A percentile compares a stretch with the other conserved stretches of the same genome.
Conservation (phyloP, 37 sponge, comb jelly and placozoan species). For the Ephydatia muelleri region DNA sequence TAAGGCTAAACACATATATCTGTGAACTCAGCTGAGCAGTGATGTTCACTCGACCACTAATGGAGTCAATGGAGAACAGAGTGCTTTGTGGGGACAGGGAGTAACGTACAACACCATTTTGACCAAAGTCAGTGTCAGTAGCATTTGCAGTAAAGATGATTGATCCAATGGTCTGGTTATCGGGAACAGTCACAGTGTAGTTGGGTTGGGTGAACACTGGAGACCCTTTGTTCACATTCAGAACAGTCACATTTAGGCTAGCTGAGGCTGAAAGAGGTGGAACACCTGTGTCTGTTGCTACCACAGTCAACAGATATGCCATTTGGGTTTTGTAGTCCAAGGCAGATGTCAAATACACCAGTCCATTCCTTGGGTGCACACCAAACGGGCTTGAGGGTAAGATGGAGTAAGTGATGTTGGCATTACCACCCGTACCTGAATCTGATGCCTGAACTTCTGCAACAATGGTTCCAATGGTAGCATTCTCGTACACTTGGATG, state of each 20-base stretch:
- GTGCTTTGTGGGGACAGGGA: not conserved
- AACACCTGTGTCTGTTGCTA: constrained; percentile 49
- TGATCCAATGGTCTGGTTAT: constrained; percentile 32
- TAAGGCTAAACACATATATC: constrained; percentile 6
- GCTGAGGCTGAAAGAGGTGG: constrained; percentile 34
- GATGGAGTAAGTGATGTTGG: constrained; percentile 25
- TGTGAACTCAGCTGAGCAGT: constrained; percentile 39
- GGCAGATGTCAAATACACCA: constrained; percentile 19
- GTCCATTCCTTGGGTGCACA: constrained; percentile 36
- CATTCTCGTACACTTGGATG: not conserved
- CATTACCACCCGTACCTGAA: constrained; percentile 52
- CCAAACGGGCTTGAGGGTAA: constrained; percentile 22
- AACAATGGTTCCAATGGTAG: constrained; percentile 19
- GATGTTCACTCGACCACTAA: constrained; percentile 39
- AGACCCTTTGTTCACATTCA: constrained; percentile 51
- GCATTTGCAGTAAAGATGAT: constrained; percentile 37
- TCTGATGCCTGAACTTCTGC: constrained; percentile 47
- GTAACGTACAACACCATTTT: constrained; percentile 41
- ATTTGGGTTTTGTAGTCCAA: constrained; percentile 37
- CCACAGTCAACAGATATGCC: constrained; percentile 13
- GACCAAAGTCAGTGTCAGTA: constrained; percentile 43
- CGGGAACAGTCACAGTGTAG: constrained; percentile 33
- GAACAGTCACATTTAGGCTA: constrained; percentile 39
- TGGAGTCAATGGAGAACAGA: constrained; percentile 34
- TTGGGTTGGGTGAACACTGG: constrained; percentile 50